Evolutionary conservation across 2,888 invertebrate species (phyloP).

Genomic region (Iphiclides podalirius): DNA sequence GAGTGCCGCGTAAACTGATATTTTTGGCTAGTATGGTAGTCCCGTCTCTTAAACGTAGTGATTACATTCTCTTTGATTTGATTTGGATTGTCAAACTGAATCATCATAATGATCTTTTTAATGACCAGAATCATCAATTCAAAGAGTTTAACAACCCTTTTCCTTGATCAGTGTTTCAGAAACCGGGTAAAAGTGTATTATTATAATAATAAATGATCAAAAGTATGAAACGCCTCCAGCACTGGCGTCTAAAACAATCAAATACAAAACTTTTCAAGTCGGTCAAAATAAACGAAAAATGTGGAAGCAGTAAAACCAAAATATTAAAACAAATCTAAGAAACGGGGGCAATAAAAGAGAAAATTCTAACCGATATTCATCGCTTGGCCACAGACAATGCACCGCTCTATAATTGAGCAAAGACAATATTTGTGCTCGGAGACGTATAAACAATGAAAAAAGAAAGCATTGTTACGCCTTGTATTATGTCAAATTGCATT

Average conservation of each 20-base stretch:
- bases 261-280: slow-evolving; percentile 16
- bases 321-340: slow-evolving; percentile 34
- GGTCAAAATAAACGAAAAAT: slow-evolving; percentile 43
- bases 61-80: too few relatives aligned
- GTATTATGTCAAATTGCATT: slow-evolving; percentile 26
- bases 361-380: slow-evolving; percentile 47
- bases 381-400: slow-evolving; percentile 50
- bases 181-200: too few relatives aligned
- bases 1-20: too few relatives aligned
- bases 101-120: too few relatives aligned
- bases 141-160: too few relatives aligned
- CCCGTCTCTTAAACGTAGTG: too few relatives aligned
- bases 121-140: too few relatives aligned
- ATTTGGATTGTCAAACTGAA: too few relatives aligned
- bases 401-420: slow-evolving; percentile 74
- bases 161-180: too few relatives aligned
- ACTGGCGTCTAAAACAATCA: slow-evolving; percentile 5
- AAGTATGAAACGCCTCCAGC: too few relatives aligned
- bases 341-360: slow-evolving; percentile 57
- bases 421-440: slow-evolving; percentile 62
- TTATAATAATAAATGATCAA: too few relatives aligned
- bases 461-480: slow-evolving; percentile 37
- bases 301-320: slow-evolving; percentile 65
- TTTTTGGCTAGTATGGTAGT: too few relatives aligned
- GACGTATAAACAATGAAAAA: slow-evolving; percentile 50